phyloP scores from a whole-genome alignment of 1,140 invertebrate species.

The Tetramorium simillimum region DNA sequence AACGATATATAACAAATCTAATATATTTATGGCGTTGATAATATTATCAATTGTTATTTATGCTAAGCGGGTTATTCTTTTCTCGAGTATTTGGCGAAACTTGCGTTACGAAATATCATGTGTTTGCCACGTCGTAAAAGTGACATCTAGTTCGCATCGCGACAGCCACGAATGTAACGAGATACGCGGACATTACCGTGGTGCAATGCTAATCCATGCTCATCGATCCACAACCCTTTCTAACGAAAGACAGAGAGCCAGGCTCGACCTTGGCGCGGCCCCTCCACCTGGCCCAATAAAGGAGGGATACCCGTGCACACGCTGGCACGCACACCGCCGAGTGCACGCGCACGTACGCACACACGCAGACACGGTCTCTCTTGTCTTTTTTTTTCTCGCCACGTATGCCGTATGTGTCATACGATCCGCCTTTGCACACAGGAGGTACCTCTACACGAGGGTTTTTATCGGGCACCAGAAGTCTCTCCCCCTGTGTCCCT shows the following conservation, averaged over 20 bases:
- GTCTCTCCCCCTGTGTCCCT: neutral
- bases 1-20: neutral
- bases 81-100: neutral
- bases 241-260: constrained; percentile 75
- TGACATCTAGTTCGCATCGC: neutral
- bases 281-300: constrained; percentile 82
- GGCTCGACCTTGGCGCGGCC: constrained; percentile 80
- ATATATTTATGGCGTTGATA: too few species aligned
- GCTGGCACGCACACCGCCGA: neutral
- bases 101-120: neutral
- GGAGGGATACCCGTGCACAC: constrained; percentile 61
- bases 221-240: constrained; percentile 84
- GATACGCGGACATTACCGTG: constrained; percentile 77
- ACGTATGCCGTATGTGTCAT: constrained; percentile 75
- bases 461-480: constrained; percentile 70
- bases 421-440: constrained; percentile 75
- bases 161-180: constrained; percentile 43
- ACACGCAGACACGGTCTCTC: constrained; percentile 39
- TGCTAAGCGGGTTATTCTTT: neutral
- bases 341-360: neutral
- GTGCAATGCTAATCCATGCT: constrained; percentile 83
- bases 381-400: constrained; percentile 54
- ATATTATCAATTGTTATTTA: neutral
- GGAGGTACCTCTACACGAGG: constrained; percentile 50
- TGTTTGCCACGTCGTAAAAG: neutral